Evolutionary conservation across 1,140 invertebrate species (phyloP).

Genomic region (Cotesia glomerata): DNA sequence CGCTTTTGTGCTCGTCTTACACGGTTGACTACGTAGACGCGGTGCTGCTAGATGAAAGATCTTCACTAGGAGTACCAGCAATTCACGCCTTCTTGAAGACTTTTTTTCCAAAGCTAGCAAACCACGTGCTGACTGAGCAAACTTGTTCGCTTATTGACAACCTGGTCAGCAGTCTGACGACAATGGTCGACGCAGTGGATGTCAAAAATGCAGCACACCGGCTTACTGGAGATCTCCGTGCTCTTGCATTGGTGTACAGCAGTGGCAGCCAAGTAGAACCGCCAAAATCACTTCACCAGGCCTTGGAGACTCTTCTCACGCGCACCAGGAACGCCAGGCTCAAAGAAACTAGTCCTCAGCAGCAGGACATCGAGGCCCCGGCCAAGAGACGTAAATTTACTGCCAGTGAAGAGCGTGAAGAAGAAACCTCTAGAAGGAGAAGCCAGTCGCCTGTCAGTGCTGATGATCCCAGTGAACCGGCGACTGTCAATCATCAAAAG

Average conservation of each 20-base stretch:
- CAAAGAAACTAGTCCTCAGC: constrained; percentile 44
- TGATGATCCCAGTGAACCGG: constrained; percentile 17
- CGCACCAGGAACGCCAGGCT: constrained; percentile 47
- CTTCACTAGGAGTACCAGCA: constrained; percentile 75
- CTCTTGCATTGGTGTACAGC: constrained; percentile 65
- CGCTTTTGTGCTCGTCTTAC: constrained; percentile 78
- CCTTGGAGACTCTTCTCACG: constrained; percentile 49
- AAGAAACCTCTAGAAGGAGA: constrained; percentile 33
- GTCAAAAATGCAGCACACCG: constrained; percentile 61
- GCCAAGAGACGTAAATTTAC: constrained; percentile 58
- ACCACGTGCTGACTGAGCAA: constrained; percentile 68
- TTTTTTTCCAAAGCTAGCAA: constrained; percentile 81
- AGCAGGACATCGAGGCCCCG: constrained; percentile 50
- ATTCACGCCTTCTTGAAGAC: constrained; percentile 83
- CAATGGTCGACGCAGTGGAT: constrained; percentile 64
- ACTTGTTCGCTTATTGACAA: constrained; percentile 67
- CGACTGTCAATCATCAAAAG: constrained; percentile 17
- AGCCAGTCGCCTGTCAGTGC: constrained; percentile 30
- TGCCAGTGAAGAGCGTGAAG: constrained; percentile 36
- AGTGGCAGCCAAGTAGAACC: constrained; percentile 56
- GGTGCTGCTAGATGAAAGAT: constrained; percentile 79
- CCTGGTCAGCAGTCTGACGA: constrained; percentile 63
- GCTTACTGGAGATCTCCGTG: constrained; percentile 65
- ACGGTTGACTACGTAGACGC: constrained; percentile 85
- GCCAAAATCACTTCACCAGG: constrained; percentile 45